Base-by-base conservation (phyloP, 2,113 vertebrate genomes). In the Polypterus senegalus region DNA sequence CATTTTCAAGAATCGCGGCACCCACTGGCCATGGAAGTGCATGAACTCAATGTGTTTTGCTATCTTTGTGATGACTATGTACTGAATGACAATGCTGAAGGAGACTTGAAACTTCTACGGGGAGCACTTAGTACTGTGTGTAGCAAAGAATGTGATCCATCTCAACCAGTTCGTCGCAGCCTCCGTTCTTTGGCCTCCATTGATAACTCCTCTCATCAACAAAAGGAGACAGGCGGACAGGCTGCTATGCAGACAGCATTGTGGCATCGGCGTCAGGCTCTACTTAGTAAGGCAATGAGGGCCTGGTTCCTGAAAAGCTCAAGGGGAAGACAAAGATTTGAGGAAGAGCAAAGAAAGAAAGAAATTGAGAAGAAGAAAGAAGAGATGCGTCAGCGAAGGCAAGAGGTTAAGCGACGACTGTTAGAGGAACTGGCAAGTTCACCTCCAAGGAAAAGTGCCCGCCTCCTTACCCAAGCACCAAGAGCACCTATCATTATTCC, bases 41-140 rank as follows among this genome's bases (percentile, higher is more conserved):
- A 89, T 4, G 96, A 98, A 63, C 87, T 97, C 63, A 91, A 97
- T 10, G 94, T 99, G 66, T 99, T 97, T 76, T 99, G 96, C 65
- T 97, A 97, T 61, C 86, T 90, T 65, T 99, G 94, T 66, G 84
- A 93, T 65, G 96, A 99, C 74, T 99, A 97, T 7, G 94, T 96
- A 54, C 86, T 99, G 61, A 99, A 99, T 7, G 94, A 99, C 74
- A 99, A 99, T 62, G 89, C 90, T 0, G 94, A 97, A 74, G 96
- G 96, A 0, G 96, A 99, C 73, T 78, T 99, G 69, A 94, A 92
- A 74, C 87, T 99, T 76, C 88, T 99, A 61, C 79, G 94, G 58
- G 93, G 92, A 62, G 89, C 94, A 0, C 88, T 99, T 63, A 89
- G 87, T 11, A 88, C 86, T 0, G 80, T 88, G 59, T 62, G 58